phyloP scores from a whole-genome alignment of 64 coral and sea anemone species.

The Porites lutea region DNA sequence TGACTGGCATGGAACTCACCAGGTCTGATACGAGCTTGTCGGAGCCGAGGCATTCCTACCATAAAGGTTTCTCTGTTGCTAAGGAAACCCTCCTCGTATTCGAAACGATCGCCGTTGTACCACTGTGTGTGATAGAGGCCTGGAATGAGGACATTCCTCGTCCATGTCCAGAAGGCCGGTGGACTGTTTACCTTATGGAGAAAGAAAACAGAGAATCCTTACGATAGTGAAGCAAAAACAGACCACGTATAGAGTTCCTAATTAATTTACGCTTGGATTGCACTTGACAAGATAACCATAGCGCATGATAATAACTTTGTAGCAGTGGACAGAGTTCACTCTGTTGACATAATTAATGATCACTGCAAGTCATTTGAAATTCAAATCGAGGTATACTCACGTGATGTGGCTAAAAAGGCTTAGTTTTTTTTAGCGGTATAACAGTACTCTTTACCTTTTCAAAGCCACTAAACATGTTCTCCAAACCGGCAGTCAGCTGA shows the following conservation, averaged over 20 bases:
- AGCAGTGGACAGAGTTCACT: too few species aligned
- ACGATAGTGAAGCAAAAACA: too few species aligned
- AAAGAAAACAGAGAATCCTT: background rate
- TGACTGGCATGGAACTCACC: background rate
- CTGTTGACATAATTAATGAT: too few species aligned
- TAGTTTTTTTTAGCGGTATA: too few species aligned
- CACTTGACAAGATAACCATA: too few species aligned
- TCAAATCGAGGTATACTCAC: too few species aligned
- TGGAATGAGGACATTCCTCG: constrained; percentile 33
- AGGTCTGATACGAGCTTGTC: constrained; percentile 60
- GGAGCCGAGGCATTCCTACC: constrained; percentile 71
- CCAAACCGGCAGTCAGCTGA: constrained; percentile 30
- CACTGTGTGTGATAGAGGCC: constrained; percentile 50
- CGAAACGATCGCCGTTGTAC: constrained; percentile 63
- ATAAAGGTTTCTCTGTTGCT: constrained; percentile 67
- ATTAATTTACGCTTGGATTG: too few species aligned
- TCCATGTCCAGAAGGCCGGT: constrained; percentile 60
- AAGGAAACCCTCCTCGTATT: constrained; percentile 55
- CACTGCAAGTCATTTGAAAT: too few species aligned
- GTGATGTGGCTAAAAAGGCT: too few species aligned
- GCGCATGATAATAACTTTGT: too few species aligned
- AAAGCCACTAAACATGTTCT: constrained; percentile 45
- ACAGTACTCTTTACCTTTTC: constrained; percentile 42
- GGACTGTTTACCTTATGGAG: background rate
- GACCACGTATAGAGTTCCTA: too few species aligned